Base-by-base conservation (phyloP, 1,140 invertebrate species). In the Aphidius gifuensis region DNA sequence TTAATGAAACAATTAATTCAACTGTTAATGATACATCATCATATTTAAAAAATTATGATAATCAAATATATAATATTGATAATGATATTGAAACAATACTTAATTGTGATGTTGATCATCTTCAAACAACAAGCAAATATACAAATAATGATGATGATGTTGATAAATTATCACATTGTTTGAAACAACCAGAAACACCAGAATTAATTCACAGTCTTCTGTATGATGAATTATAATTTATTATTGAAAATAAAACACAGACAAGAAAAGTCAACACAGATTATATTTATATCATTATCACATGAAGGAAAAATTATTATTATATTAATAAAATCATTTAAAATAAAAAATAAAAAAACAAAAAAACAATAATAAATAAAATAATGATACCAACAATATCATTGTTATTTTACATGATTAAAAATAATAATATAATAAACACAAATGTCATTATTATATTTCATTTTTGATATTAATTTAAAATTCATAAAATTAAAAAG, bases 81-180 rank as follows among this genome's bases (percentile, higher is more conserved):
- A 74, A 79, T 4, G 76, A 79, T 61, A 77, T 79, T 23, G 76
- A 78, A 57, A 79, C 74, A 3, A 77, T 78, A 61, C 39, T 79
- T 16, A 73, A 77, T 54, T 72, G 70, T 39, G 74, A 77, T 32
- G 23, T 32, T 32, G 23, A 32, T 32, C 23, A 32, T 32, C 68
- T 66, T 79, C 39, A 61, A 64, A 9, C 67, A 75, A 60, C 46
- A 78, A 11, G 70, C 70, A n/a, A 63, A 64, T 6, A 72, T 53
- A 79, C 78, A 63, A 78, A 74, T 60, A 55, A 59, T 9, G 61
- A 65, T 6, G 65, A 60, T 39, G 46, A 64, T 1, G 72, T 74
- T 58, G 74, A 77, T 4, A 78, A 78, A 69, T 51, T 73, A 16
- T 68, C 72, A 0, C 60, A 76, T 39, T 78, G 75, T 57, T 61